Evolutionary conservation across 2,888 invertebrate species (phyloP), one percentile per base, ranked within the genome.

Genomic region (Luperina testacea): DNA sequence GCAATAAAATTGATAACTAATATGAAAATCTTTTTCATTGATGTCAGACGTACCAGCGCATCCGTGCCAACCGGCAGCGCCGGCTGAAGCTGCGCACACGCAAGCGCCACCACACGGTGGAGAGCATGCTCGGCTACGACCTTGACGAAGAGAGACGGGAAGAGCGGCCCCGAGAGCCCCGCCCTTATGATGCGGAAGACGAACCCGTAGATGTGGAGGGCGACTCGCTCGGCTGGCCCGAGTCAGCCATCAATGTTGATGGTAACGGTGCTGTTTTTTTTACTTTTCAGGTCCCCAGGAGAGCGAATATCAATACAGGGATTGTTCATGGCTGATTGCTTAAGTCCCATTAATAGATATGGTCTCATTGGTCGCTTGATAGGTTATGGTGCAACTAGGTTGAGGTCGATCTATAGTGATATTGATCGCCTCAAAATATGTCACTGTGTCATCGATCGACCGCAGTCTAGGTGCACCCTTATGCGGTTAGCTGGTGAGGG

Each of bases 101-200:
- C 90, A 97, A 97, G 88, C 97, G 97, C 0, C 97, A 97, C 90
- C 97, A 97, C 91, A 97, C 97, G 0, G 97, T 97, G n/a, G 97
- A 97, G 92, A 97, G 97, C 90, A 96, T 97, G 96, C 92, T 97
- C 70, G 97, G 97, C n/a, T 97, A 96, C 88, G 96, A 96, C 87
- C 90, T 96, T 70, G 97, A 97, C 7, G 96, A 95, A 83, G 95
- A 96, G 78, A 90, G 96, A 38, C 95, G 96, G 11, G 97, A 97
- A 85, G 97, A 97, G 84, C 89, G 96, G 27, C 96, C 95, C 0
- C 92, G 95, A 6, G 95, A 95, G 85, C 88, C 93, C 0, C 93
- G 95, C 15, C 85, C 93, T 1, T 96, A 96, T 81, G 96, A 97
- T 84, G 96, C 96, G 0, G 97, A 97, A 83, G 97, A 97, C 84